Evolutionary conservation across 2,888 invertebrate genomes (phyloP).

Genomic region (Agelastica alni): DNA sequence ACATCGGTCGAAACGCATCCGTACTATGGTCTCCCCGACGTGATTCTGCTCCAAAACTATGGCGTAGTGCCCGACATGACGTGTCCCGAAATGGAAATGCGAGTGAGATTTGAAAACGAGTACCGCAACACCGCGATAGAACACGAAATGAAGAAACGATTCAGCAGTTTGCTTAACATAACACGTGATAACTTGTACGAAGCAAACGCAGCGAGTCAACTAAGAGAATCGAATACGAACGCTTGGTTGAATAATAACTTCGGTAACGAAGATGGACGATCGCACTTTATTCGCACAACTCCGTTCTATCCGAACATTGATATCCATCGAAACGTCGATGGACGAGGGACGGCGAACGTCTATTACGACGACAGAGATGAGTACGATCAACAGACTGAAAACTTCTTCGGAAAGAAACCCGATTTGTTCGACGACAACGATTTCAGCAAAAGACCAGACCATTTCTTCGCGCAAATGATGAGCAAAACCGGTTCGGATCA

Average conservation of each 20-base stretch:
- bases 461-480: conserved; percentile 35
- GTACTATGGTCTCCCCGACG: conserved; percentile 41
- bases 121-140: conserved; percentile 40
- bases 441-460: conserved; percentile 37
- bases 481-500: conserved; percentile 17
- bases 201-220: conserved; percentile 20
- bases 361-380: conserved; percentile 31
- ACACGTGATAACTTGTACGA: conserved; percentile 31
- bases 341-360: conserved; percentile 15
- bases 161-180: conserved; percentile 46
- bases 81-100: conserved; percentile 21
- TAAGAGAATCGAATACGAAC: conserved; percentile 37
- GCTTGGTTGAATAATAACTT: conserved; percentile 34
- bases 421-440: conserved; percentile 28
- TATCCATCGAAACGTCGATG: conserved; percentile 1
- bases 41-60: conserved; percentile 45
- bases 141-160: conserved; percentile 46
- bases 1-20: conserved; percentile 29
- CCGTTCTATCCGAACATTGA: conserved; percentile 40
- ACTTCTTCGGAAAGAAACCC: conserved; percentile 32
- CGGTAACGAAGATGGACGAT: conserved; percentile 19
- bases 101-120: conserved; percentile 38
- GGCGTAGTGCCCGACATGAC: conserved; percentile 36
- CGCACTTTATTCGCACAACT: conserved; percentile 12
- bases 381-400: conserved; percentile 31